These are phyloP conservation scores for Coboldia fuscipes DNA, from an alignment of 1,140 invertebrate genomes.

Conservation along the genomic window DNA sequence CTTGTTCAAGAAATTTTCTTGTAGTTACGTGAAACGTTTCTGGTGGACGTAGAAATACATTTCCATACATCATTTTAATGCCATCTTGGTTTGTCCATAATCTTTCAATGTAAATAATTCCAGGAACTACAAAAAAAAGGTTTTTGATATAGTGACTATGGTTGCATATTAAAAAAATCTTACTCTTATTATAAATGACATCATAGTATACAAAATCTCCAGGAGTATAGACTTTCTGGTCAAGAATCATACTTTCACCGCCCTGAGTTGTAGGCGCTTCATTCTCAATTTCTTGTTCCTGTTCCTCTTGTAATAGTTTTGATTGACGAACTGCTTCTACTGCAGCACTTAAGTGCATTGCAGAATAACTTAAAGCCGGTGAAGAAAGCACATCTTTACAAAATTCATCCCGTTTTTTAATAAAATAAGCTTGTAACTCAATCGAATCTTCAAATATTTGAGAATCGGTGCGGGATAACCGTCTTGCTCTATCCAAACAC, in stretches of 20 bases:
- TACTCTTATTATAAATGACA: conserved; percentile 15
- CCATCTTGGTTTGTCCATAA: conserved; percentile 66
- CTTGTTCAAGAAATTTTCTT: conserved; percentile 86
- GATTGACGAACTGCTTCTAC: conserved; percentile 55
- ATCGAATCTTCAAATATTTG: conserved; percentile 88
- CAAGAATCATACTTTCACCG: conserved; percentile 20
- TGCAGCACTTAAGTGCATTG: conserved; percentile 44
- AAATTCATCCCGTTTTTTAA: conserved; percentile 43
- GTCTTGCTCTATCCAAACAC: conserved; percentile 74
- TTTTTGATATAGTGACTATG: not conserved
- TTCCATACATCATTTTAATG: conserved; percentile 76
- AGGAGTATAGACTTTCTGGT: conserved; percentile 18
- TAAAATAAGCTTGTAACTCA: conserved; percentile 82
- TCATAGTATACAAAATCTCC: conserved; percentile 19
- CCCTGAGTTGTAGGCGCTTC: conserved; percentile 8
- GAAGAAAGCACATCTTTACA: conserved; percentile 65
- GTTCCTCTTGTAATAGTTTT: conserved; percentile 61
- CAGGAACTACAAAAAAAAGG: conserved; percentile 26
- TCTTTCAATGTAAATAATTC: conserved; percentile 74
- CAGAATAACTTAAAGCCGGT: conserved; percentile 63
- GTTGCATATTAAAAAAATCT: not conserved
- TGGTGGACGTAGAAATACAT: conserved; percentile 49
- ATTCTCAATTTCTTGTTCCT: conserved; percentile 36
- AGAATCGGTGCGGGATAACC: conserved; percentile 72
- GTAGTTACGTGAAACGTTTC: conserved; percentile 93